Evolutionary conservation across 2,797 vertebrate species (phyloP).

Genomic region (Stomatorhinus walkeri): DNA sequence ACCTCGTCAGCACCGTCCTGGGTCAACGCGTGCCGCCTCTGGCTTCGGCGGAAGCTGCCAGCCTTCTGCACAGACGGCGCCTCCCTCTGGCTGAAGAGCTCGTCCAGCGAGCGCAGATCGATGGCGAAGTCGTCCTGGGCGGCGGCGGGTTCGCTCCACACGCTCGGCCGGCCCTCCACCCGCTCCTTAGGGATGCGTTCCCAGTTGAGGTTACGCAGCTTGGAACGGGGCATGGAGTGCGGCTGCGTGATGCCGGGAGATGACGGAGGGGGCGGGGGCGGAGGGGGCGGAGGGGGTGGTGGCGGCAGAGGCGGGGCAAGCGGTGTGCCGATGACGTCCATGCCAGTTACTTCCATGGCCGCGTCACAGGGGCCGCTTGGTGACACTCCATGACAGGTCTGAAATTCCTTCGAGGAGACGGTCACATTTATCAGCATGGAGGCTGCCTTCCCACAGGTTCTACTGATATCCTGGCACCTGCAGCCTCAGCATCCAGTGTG

Average conservation of each 20-base stretch:
- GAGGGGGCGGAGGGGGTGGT: constrained; percentile 37
- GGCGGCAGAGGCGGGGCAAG: constrained; percentile 42
- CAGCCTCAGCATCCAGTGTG: background rate
- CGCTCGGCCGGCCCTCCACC: constrained; percentile 62
- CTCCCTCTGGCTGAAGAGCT: constrained; percentile 66
- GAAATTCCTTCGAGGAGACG: constrained; percentile 50
- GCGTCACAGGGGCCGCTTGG: constrained; percentile 29
- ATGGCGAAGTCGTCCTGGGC: constrained; percentile 64
- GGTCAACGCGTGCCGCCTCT: constrained; percentile 50
- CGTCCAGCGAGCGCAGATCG: constrained; percentile 65
- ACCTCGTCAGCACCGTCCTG: constrained; percentile 62
- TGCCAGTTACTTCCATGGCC: constrained; percentile 55
- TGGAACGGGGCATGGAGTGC: constrained; percentile 47
- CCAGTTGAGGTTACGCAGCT: constrained; percentile 69
- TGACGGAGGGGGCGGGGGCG: constrained; percentile 18
- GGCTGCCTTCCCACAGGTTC: constrained; percentile 9
- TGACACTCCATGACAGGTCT: constrained; percentile 58
- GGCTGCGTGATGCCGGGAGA: constrained; percentile 39
- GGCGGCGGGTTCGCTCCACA: constrained; percentile 56
- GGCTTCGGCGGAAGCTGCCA: constrained; percentile 41
- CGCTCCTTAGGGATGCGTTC: constrained; percentile 68
- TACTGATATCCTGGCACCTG: background rate
- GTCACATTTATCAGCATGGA: constrained; percentile 55
- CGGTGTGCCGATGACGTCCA: constrained; percentile 46
- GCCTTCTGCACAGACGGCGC: constrained; percentile 44